Conservation (phyloP, 2,113 vertebrate genomes). For the Myocastor coypus region DNA sequence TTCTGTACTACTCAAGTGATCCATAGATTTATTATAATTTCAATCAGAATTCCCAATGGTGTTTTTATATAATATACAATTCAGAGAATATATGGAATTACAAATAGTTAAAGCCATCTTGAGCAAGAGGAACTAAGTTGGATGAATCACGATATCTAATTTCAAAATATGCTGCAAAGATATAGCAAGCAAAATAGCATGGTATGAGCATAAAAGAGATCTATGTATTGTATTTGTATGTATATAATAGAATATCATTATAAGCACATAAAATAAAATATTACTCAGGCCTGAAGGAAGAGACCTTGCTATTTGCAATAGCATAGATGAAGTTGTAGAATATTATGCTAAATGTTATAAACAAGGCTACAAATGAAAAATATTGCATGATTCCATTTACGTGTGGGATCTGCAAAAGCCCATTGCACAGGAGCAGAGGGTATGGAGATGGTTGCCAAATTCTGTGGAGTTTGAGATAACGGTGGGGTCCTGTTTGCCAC, state of each 20-base stretch:
- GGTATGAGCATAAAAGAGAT: background rate
- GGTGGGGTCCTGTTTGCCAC: background rate
- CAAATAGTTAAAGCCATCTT: background rate
- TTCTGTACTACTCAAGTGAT: background rate
- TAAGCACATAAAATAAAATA: background rate
- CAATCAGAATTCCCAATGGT: background rate
- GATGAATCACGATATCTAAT: background rate
- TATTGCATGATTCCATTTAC: background rate
- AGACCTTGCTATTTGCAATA: background rate
- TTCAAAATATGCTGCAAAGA: background rate
- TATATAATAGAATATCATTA: background rate
- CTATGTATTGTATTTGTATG: background rate
- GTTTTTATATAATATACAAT: background rate
- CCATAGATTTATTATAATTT: background rate
- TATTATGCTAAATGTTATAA: background rate
- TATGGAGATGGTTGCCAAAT: background rate
- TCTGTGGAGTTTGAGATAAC: background rate
- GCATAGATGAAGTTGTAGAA: background rate
- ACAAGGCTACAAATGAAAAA: background rate
- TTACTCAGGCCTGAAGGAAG: background rate
- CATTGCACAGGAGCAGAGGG: background rate
- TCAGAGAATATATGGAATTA: background rate
- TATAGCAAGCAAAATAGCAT: background rate
- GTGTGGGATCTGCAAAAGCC: background rate
- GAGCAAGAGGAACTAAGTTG: background rate